Base-by-base conservation (phyloP, 2,888 invertebrate genomes). In the Caenorhabditis becei region DNA sequence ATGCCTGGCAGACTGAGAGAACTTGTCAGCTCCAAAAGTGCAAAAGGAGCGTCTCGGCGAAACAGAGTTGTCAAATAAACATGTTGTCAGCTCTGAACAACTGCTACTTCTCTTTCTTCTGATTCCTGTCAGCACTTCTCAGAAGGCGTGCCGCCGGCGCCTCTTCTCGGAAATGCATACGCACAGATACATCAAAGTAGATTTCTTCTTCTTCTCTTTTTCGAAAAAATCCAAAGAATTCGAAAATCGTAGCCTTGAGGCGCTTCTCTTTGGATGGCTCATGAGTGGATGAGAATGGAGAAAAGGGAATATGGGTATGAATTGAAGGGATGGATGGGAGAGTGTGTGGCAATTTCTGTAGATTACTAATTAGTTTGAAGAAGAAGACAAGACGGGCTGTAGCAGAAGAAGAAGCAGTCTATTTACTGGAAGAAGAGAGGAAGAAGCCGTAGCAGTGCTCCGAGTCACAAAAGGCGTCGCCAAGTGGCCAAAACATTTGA, bases 351-450 rank as follows among this genome's bases (percentile, higher is more conserved):
- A 63, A 65, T 65, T 74, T 65, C 65, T 65, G 63, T 61, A 75
- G 75, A 75, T 66, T 75, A 75, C 75, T 75, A 75, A 75, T 75
- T 75, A 75, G 66, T 72, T 72, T 63, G 72, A 41, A 24, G 58
- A 37, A 54, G 71, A 61, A 56, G 24, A 32, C 56, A 61, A 62
- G 59, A 51, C 41, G 61, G 56, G n/a, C n/a, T 41, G 51, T 49
- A 63, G 53, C 44, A 54, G 71, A 51, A 20, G 49, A 11, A 20
- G 53, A 24, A 24, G 20, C 18, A 18, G n/a, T 47, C 18, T 47
- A 47, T 71, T 62, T 71, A 71, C 59, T 70, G 70, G 59, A 1
- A 47, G 58, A 37, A 58, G 67, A 44, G 66, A 24, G 28, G 58
- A 32, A 70, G 63, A 63, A 28, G 71, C 62, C 62, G 35, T 49